These are phyloP conservation scores for Anneissia japonica DNA, from an alignment of 35 echinoderm and acorn worm genomes.

Conservation along the genomic window DNA sequence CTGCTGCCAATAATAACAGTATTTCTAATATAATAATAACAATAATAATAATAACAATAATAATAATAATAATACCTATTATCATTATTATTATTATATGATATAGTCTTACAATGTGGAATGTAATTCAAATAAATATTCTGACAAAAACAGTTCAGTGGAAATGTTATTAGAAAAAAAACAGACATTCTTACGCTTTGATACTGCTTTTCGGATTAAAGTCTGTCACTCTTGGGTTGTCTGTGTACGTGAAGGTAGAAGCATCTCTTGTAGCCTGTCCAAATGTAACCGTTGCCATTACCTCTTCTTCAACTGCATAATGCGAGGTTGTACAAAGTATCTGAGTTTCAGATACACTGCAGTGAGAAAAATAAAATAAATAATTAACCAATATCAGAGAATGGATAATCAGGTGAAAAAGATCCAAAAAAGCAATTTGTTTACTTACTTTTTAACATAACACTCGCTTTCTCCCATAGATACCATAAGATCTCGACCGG, in stretches of 20 bases:
- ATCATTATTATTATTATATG: too few species aligned
- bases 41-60: too few species aligned
- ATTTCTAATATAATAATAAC: too few species aligned
- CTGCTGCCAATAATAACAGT: too few species aligned
- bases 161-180: too few species aligned
- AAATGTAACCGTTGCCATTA: not conserved
- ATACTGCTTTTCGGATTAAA: not conserved
- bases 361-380: not conserved
- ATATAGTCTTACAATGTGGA: too few species aligned
- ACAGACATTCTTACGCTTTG: not conserved
- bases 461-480: not conserved
- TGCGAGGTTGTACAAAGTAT: not conserved
- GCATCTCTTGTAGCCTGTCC: not conserved
- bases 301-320: not conserved
- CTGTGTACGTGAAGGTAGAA: not conserved
- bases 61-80: too few species aligned
- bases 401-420: not conserved
- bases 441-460: not conserved
- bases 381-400: too few species aligned
- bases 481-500: not conserved
- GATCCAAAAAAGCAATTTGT: not conserved
- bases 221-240: not conserved
- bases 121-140: too few species aligned
- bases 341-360: not conserved
- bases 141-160: too few species aligned